A percentile compares a stretch with the other conserved stretches of the same genome.
These are phyloP conservation scores for Glaucidium brasilianum DNA, from an alignment of 2,113 vertebrate species.

Conservation along the genomic window DNA sequence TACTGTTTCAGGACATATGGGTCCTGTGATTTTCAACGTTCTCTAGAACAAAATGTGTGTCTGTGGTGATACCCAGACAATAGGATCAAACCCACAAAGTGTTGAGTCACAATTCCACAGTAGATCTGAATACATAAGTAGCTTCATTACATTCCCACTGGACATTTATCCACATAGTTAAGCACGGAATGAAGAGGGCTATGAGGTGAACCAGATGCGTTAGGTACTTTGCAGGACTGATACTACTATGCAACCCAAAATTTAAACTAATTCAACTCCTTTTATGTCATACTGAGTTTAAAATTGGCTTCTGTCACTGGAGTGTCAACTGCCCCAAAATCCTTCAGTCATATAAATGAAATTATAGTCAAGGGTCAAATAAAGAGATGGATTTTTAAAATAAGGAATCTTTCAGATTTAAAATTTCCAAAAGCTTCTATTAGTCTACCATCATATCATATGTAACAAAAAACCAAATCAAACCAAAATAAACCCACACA, in stretches of 20 bases:
- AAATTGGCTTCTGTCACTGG: background rate
- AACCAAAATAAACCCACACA: background rate
- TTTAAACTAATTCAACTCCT: background rate
- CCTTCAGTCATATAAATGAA: background rate
- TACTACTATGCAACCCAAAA: background rate
- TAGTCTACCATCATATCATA: background rate
- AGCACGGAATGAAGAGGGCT: background rate
- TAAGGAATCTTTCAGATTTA: background rate
- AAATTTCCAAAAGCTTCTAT: background rate
- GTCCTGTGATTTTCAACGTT: background rate
- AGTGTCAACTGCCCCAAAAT: background rate
- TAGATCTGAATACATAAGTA: background rate
- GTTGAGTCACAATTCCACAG: background rate
- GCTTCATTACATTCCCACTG: background rate
- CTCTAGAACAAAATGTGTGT: background rate
- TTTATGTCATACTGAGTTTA: background rate
- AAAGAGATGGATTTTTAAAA: background rate
- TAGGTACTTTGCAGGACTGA: background rate
- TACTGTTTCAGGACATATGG: background rate
- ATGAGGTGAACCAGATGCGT: background rate
- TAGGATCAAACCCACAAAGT: background rate
- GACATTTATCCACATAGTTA: background rate
- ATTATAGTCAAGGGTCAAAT: no score
- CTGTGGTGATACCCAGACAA: background rate
- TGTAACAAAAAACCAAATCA: background rate